Base-by-base conservation (phyloP, 2,888 invertebrate genomes). In the Troglohyphantes excavatus region DNA sequence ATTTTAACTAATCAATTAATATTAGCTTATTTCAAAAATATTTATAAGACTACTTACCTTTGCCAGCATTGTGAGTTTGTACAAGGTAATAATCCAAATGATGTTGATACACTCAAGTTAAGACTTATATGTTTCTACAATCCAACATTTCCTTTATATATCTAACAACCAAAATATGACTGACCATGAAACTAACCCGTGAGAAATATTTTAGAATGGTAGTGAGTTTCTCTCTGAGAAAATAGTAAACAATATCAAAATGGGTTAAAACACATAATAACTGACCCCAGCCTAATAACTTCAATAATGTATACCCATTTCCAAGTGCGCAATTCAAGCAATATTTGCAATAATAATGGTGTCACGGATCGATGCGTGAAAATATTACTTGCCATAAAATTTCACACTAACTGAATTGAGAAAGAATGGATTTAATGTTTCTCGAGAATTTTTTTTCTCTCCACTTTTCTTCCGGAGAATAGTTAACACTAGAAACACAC, bases 111-210 rank as follows among this genome's bases (percentile, higher is more conserved):
- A 39, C 1, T 73, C 29, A 29, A 6, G 11, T 33, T 33, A 33
- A 33, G 13, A 61, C 0, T 61, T 27, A 7, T 13, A 39, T 76
- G 61, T 33, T 33, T 19, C 21, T 39, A 13, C 21, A 19, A 13
- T 21, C 21, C 27, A 29, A 19, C 19, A 76, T 21, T 76, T 65
- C 23, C 39, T 26, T 59, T 59, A 61, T 78, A 63, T 78, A 76
- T 23, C 39, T 33, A 43, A 39, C 43, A 21, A 23, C 23, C 17
- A 39, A 65, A 43, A 26, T 23, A 17, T 39, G 11, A 65, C 26
- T 65, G 78, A 78, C 78, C 78, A 7, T 78, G 78, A 78, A 78
- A 39, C 5, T 23, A 17, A 43, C 63, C 63, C 65, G 65, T 65
- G 65, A 65, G 65, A 65, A 65, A 33, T 26, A 6, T 46, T 27